phyloP scores from a whole-genome alignment of 2,113 vertebrate genomes.

The Cyanistes caeruleus region DNA sequence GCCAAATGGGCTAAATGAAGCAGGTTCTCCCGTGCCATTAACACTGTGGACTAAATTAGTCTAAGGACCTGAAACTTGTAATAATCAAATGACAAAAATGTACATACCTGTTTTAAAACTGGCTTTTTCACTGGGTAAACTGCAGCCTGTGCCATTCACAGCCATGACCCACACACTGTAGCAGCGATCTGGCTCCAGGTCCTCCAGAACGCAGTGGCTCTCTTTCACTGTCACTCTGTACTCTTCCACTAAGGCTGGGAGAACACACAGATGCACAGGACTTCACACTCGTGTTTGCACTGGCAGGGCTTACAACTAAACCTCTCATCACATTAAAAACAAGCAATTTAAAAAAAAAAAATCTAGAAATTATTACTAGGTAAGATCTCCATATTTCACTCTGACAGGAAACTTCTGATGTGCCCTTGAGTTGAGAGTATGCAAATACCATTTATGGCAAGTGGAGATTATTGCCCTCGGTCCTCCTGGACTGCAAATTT shows the following conservation, averaged over 20 bases:
- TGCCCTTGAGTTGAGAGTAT: neutral
- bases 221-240: conserved; percentile 96
- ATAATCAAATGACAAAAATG: neutral
- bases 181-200: conserved; percentile 88
- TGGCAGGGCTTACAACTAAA: neutral
- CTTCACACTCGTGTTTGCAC: neutral
- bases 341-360: neutral
- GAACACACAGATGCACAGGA: neutral
- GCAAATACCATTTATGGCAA: neutral
- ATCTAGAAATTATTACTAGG: neutral
- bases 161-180: conserved; percentile 98
- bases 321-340: neutral
- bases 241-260: conserved; percentile 88
- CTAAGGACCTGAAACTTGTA: neutral
- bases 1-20: neutral
- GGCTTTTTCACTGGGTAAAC: conserved; percentile 90
- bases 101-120: conserved; percentile 90
- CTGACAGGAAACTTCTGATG: neutral
- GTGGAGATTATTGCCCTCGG: neutral
- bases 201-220: conserved; percentile 93
- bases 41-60: neutral
- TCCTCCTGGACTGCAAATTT: neutral
- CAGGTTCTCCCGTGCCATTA: neutral
- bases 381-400: neutral
- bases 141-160: conserved; percentile 93